These are phyloP conservation scores for Clivina fossor DNA, from an alignment of 2,888 invertebrate genomes.

Conservation along the genomic window DNA sequence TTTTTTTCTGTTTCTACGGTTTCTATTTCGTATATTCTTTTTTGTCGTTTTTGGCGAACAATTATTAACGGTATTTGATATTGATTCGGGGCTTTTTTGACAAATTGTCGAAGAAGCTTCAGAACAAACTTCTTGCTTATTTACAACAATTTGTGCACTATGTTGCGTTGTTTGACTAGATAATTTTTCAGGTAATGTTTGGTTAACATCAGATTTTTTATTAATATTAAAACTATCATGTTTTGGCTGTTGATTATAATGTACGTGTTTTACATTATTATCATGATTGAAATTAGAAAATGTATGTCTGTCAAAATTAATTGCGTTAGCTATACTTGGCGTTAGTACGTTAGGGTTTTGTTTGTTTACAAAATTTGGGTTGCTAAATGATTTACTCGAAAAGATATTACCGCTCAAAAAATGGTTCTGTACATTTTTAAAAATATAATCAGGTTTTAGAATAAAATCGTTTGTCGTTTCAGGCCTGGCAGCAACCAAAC, in stretches of 20 bases:
- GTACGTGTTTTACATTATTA: constrained; percentile 14
- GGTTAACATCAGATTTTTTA: constrained; percentile 13
- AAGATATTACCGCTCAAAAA: constrained; percentile 17
- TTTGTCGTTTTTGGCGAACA: constrained; percentile 10
- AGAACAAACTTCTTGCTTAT: constrained; percentile 13
- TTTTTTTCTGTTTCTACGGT: constrained; percentile 18
- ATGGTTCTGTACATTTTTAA: constrained; percentile 16
- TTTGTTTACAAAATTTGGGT: constrained; percentile 39
- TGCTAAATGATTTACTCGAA: constrained; percentile 18
- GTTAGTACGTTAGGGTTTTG: constrained; percentile 34
- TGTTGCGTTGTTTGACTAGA: constrained; percentile 32
- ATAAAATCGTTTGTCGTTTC: constrained; percentile 13
- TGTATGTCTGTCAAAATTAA: constrained; percentile 15
- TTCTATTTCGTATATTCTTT: constrained; percentile 11
- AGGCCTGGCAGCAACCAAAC: constrained; percentile 13
- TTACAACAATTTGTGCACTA: constrained; percentile 11
- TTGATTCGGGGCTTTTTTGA: neutral
- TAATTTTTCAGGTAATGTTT: constrained; percentile 20
- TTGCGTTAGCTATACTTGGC: constrained; percentile 18
- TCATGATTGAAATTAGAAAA: constrained; percentile 2
- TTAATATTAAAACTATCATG: constrained; percentile 17
- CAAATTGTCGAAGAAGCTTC: neutral
- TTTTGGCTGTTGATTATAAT: constrained; percentile 22
- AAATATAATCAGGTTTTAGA: constrained; percentile 19
- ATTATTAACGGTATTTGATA: too few species aligned